Conservation (phyloP, 2,797 vertebrate genomes). For the Schizopygopsis pylzovi region DNA sequence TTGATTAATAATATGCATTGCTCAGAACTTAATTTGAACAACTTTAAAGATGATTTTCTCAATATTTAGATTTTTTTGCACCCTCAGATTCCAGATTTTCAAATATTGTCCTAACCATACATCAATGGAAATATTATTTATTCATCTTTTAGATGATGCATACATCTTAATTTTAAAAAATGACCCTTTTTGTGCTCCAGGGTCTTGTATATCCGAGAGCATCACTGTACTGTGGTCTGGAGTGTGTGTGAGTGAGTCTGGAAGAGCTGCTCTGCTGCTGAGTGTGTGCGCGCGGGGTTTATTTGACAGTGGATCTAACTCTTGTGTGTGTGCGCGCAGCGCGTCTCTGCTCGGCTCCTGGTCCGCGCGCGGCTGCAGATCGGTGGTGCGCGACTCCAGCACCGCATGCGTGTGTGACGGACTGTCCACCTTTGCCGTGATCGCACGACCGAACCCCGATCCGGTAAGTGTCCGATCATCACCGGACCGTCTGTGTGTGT, state of each 20-base stretch:
- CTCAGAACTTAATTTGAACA: no score
- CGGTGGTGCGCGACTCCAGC: constrained; percentile 91
- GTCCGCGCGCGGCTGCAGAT: constrained; percentile 97
- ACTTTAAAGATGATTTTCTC: no score
- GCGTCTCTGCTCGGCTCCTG: constrained; percentile 94
- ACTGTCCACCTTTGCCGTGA: constrained; percentile 98
- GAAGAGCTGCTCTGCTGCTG: constrained; percentile 3
- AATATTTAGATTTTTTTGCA: no score
- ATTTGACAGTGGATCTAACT: constrained; percentile 54
- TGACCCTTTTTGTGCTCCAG: no score
- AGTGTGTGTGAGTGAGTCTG: constrained; percentile 8
- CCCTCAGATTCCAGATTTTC: no score
- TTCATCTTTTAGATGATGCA: no score
- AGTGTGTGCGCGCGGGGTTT: constrained; percentile 17
- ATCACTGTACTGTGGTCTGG: neutral
- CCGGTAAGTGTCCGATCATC: constrained; percentile 83
- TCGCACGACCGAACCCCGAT: constrained; percentile 93
- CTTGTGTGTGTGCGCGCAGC: constrained; percentile 73
- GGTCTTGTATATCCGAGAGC: neutral
- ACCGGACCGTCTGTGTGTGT: neutral
- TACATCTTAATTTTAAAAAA: no score
- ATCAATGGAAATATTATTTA: no score
- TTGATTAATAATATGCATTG: neutral
- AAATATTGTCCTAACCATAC: no score
- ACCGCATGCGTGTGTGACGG: constrained; percentile 98